Percentiles rank a stretch among this genome's conserved stretches.
Conservation (phyloP, 2,797 vertebrate species). For the Tauraco hartlaubi region DNA sequence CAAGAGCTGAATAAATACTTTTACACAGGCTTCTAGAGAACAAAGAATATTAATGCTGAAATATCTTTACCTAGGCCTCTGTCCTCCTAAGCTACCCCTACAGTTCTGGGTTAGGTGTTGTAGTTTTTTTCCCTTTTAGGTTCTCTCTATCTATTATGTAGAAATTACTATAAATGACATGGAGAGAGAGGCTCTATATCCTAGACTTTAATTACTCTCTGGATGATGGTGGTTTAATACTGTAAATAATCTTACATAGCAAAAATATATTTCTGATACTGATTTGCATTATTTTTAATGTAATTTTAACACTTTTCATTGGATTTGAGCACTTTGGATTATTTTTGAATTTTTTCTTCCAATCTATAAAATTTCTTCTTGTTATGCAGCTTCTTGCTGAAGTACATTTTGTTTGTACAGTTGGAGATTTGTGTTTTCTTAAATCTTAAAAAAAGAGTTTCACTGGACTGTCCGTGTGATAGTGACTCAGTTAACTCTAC, state of each 20-base stretch:
- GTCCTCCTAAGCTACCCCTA: background rate
- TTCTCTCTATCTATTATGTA: background rate
- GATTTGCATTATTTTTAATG: background rate
- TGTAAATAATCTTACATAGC: background rate
- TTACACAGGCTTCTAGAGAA: background rate
- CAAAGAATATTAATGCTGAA: background rate
- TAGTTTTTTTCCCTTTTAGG: background rate
- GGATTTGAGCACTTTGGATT: background rate
- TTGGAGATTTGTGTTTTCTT: background rate
- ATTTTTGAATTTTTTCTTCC: background rate
- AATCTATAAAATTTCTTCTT: background rate
- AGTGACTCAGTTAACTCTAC: background rate
- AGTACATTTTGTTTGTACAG: background rate
- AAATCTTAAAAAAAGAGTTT: background rate
- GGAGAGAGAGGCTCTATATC: background rate
- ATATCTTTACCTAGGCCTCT: background rate
- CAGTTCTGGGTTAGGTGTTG: background rate
- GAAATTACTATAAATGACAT: background rate
- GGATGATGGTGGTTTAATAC: background rate
- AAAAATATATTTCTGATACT: background rate
- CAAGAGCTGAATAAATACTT: background rate
- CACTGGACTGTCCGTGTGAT: accelerated
- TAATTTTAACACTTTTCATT: background rate
- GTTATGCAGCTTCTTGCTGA: background rate
- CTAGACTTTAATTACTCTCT: background rate